These are phyloP conservation scores for Catocala sponsa DNA, from an alignment of 2,888 invertebrate genomes.

Conservation along the genomic window DNA sequence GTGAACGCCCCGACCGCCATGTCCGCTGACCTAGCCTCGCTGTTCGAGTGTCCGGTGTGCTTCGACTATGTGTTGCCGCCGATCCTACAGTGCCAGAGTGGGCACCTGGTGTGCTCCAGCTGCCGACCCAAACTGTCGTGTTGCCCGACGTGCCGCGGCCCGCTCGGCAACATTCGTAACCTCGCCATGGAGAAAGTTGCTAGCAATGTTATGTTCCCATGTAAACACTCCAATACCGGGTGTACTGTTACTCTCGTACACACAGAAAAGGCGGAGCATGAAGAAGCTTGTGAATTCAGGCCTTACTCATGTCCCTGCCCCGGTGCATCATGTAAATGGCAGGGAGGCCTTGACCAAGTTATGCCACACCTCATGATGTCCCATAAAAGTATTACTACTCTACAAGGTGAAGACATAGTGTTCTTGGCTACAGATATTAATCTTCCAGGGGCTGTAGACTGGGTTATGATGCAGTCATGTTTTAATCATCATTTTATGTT, in stretches of 20 bases:
- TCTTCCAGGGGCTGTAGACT: conserved; percentile 99
- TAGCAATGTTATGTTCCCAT: conserved; percentile 99
- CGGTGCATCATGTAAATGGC: conserved; percentile 99
- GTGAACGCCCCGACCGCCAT: conserved; percentile 90
- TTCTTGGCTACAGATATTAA: conserved; percentile 99
- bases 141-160: conserved; percentile 99
- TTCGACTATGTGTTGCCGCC: conserved; percentile 99
- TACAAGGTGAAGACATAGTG: conserved; percentile 99
- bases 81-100: conserved; percentile 99
- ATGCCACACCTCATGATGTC: conserved; percentile 99
- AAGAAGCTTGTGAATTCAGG: conserved; percentile 99
- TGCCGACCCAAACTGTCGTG: conserved; percentile 98
- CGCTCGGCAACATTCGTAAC: conserved; percentile 98
- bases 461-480: conserved; percentile 99
- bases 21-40: conserved; percentile 95
- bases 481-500: conserved; percentile 99
- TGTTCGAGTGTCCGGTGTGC: conserved; percentile 99
- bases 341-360: conserved; percentile 98
- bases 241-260: conserved; percentile 97
- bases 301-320: conserved; percentile 99
- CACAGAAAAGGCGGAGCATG: conserved; percentile 99
- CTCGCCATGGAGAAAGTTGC: conserved; percentile 99
- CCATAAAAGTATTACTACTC: conserved; percentile 99
- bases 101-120: conserved; percentile 99
- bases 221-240: conserved; percentile 98